Percentiles rank a stretch among this genome's conserved stretches.
Conservation (phyloP, 2,113 vertebrate genomes). For the human (Homo sapiens) region GRCh38 chr12:66342001-66342500, state of each 20-base stretch:
- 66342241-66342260: neutral
- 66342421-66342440: too few species aligned
- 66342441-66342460: too few species aligned
- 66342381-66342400: neutral
- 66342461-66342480: too few species aligned
- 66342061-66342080: neutral
- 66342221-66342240: neutral
- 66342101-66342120: neutral
- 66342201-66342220: neutral
- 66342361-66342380: neutral
- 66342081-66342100: neutral
- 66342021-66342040: neutral
- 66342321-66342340: neutral
- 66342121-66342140: neutral
- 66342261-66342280: neutral
- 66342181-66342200: neutral
- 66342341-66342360: neutral
- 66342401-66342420: too few species aligned
- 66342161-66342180: neutral
- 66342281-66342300: neutral
- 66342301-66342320: neutral
- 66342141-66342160: neutral
- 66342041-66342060: neutral
- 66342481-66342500: too few species aligned
- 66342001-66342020: neutral